Base-by-base conservation (phyloP, 1,140 invertebrate genomes). In the Lasioglossum baleicum region DNA sequence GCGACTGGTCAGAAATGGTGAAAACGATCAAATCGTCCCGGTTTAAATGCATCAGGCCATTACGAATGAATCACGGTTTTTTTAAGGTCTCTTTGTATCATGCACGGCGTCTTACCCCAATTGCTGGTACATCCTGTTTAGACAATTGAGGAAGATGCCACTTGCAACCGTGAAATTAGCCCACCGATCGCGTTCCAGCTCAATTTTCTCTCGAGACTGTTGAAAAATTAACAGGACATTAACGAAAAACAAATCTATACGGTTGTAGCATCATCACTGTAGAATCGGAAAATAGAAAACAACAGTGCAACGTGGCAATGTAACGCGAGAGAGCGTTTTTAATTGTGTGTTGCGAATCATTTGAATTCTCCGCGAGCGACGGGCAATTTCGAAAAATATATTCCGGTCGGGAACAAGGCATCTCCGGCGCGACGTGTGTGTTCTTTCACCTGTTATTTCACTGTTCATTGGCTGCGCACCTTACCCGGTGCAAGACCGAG, bases 381-480 rank as follows among this genome's bases (percentile, higher is more conserved):
- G 8, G 20, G 4, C 8, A 35, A 26, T 67, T 75, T 22, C 53
- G 40, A 77, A 70, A 63, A 70, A 77, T 70, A 22, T 22, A 48
- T 77, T 70, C 26, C 20, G 8, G n/a, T 13, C 26, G 31, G 44
- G 35, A 48, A 71, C 70, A 31, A 20, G 7, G 40, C 56, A 60
- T 77, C 58, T 60, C 22, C 8, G 6, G 20, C 0, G 11, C 48
- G n/a, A 73, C 51, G 48, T 65, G 69, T 72, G 63, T 65, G 20
- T 66, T 79, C 61, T 73, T 79, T 73, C 76, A 79, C 76, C 70
- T 79, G 76, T 79, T 78, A 79, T 79, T 73, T 64, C 20, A 53
- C 69, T 73, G 44, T 73, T 73, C 76, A 79, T 79, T 66, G 76
- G 76, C 56, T 73, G 61, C 70, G 70, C 61, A 53, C 61, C 61